A percentile compares a stretch with the other conserved stretches of the same genome.
These are phyloP conservation scores for Aratinga solstitialis DNA, from an alignment of 2,797 vertebrate genomes.

Conservation along the genomic window DNA sequence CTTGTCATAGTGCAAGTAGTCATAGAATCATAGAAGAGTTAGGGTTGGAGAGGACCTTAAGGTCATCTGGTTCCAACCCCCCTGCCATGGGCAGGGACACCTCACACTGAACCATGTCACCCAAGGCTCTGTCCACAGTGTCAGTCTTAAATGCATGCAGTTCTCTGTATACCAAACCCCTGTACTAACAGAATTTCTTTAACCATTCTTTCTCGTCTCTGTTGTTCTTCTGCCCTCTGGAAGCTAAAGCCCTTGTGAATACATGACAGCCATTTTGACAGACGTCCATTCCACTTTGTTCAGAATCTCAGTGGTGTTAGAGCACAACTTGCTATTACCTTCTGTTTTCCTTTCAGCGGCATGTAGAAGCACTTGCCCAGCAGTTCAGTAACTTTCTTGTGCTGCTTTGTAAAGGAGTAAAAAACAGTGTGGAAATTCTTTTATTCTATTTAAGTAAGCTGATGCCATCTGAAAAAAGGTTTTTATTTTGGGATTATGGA, in stretches of 20 bases:
- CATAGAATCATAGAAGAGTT: background rate
- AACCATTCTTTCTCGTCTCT: background rate
- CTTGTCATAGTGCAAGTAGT: background rate
- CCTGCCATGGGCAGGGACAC: too few species aligned
- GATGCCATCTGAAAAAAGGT: background rate
- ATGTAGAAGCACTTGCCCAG: background rate
- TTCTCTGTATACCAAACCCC: background rate
- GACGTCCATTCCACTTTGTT: accelerated
- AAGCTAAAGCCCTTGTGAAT: background rate
- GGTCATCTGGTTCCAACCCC: too few species aligned
- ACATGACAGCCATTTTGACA: background rate
- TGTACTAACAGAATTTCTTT: background rate
- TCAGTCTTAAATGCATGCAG: background rate
- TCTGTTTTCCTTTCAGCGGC: background rate
- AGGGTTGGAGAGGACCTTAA: background rate
- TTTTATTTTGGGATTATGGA: background rate
- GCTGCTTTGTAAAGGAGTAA: background rate
- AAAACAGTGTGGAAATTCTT: background rate
- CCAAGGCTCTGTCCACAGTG: background rate
- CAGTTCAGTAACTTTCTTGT: background rate
- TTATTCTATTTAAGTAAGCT: background rate
- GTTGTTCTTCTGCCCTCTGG: background rate
- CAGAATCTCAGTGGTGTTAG: background rate
- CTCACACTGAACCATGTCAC: background rate
- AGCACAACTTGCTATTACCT: background rate